These are phyloP conservation scores for Cabera pusaria DNA, from an alignment of 2,888 invertebrate genomes.

Conservation along the genomic window DNA sequence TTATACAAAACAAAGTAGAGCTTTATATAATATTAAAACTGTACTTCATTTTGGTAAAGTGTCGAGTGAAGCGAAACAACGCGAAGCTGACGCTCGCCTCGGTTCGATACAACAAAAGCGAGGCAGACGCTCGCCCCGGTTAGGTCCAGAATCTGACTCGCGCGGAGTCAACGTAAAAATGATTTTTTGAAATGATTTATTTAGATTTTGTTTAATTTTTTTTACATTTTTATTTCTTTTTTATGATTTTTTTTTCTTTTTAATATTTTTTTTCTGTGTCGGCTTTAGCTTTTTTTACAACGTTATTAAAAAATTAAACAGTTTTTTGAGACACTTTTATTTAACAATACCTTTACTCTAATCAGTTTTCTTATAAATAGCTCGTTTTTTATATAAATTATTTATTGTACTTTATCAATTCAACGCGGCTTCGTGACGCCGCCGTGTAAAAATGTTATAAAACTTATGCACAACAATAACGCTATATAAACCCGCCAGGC, in stretches of 20 bases:
- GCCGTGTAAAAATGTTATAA: conserved; percentile 76
- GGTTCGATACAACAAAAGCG: no score
- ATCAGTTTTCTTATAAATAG: conserved; percentile 75
- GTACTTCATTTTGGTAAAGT: not conserved
- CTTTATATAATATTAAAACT: no score
- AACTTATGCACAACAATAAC: conserved; percentile 62
- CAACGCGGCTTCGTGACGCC: conserved; percentile 67
- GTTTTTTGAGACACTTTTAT: conserved; percentile 67
- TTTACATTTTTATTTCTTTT: conserved; percentile 45
- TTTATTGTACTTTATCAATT: conserved; percentile 77
- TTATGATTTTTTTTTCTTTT: conserved; percentile 43
- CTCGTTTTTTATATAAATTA: conserved; percentile 67
- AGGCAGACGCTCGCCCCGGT: conserved; percentile 34
- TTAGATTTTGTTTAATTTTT: conserved; percentile 42
- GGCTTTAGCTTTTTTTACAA: conserved; percentile 54
- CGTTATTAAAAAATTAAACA: conserved; percentile 67
- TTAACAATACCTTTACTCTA: conserved; percentile 50
- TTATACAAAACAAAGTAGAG: no score
- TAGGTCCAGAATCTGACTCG: conserved; percentile 39
- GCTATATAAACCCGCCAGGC: conserved; percentile 34
- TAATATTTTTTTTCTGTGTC: conserved; percentile 49
- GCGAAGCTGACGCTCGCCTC: no score
- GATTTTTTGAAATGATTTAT: conserved; percentile 53
- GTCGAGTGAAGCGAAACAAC: conserved; percentile 3
- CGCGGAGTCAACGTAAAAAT: conserved; percentile 52